These are phyloP conservation scores for Carapus acus DNA, from an alignment of 2,797 vertebrate genomes.

Conservation along the genomic window DNA sequence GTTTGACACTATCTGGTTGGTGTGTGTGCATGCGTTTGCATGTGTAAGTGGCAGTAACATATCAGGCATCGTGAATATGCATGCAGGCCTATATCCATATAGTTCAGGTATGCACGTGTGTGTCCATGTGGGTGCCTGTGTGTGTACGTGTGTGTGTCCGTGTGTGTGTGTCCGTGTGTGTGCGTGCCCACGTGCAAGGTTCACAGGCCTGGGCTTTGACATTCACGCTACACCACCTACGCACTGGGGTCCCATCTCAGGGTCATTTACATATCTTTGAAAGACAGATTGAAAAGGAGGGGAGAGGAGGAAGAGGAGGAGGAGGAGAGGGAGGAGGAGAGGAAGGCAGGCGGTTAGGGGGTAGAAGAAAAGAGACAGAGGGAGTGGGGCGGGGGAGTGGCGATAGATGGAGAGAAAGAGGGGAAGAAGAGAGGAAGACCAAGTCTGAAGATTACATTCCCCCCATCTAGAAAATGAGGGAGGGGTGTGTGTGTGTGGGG, in stretches of 20 bases:
- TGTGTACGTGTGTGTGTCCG: constrained; percentile 1
- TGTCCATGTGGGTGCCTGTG: constrained; percentile 6
- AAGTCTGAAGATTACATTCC: constrained; percentile 91
- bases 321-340: constrained; percentile 14
- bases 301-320: constrained; percentile 61
- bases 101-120: constrained; percentile 33
- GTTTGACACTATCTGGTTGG: background rate
- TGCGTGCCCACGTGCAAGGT: constrained; percentile 47
- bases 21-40: constrained; percentile 11
- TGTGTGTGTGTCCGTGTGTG: constrained; percentile 2
- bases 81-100: constrained; percentile 54
- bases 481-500: too few relatives aligned
- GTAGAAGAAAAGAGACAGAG: constrained; percentile 41
- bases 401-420: constrained; percentile 43
- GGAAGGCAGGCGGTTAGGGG: constrained; percentile 28
- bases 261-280: constrained; percentile 98
- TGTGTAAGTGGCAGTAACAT: constrained; percentile 32
- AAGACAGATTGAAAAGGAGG: constrained; percentile 84
- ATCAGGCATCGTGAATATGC: constrained; percentile 47
- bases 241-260: constrained; percentile 85
- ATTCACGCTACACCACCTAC: constrained; percentile 89
- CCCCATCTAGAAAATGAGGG: constrained; percentile 94
- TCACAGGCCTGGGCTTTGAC: constrained; percentile 80
- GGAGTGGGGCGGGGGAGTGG: constrained; percentile 31
- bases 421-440: constrained; percentile 60